phyloP scores from a whole-genome alignment of 1,140 invertebrate species.

The Adoxophyes honmai region DNA sequence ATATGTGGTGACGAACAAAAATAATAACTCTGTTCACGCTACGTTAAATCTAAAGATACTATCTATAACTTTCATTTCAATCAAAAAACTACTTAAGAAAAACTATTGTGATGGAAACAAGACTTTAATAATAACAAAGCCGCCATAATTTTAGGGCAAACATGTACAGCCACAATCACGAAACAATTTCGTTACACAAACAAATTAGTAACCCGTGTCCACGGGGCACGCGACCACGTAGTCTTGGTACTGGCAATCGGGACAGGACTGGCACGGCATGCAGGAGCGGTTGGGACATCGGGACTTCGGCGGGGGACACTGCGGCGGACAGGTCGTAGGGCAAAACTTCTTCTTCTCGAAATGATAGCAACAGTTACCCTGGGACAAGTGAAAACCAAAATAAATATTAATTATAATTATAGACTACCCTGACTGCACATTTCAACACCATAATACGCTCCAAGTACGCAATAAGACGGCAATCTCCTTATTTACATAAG shows the following conservation, averaged over 20 bases:
- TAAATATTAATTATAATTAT: no score
- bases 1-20: no score
- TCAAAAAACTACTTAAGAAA: no score
- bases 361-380: constrained; percentile 57
- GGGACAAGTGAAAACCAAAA: constrained; percentile 14
- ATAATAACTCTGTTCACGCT: no score
- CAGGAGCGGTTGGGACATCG: not conserved
- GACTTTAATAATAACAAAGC: no score
- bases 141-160: no score
- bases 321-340: no score
- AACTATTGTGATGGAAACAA: not conserved
- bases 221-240: constrained; percentile 26
- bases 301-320: not conserved
- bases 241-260: constrained; percentile 29
- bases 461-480: constrained; percentile 11
- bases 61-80: no score
- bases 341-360: constrained; percentile 40
- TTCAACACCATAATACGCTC: not conserved
- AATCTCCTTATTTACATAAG: constrained; percentile 58
- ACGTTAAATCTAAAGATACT: no score
- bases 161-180: no score
- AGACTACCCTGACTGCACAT: no score
- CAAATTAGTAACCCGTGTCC: not conserved
- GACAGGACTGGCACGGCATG: constrained; percentile 18
- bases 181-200: no score